Conservation (phyloP, 1,140 invertebrate genomes). For the Laupala kohalensis region DNA sequence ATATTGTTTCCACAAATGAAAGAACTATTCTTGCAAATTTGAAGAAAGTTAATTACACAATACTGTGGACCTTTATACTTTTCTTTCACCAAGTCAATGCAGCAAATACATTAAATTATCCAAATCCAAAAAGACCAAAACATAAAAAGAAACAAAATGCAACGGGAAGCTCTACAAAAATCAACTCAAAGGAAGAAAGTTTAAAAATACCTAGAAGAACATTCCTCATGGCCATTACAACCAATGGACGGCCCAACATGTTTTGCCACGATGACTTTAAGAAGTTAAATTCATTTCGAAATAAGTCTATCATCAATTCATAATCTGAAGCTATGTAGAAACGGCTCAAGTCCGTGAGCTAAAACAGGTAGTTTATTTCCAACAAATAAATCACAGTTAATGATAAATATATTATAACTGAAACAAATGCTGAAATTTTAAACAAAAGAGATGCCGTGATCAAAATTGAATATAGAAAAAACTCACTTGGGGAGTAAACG, state of each 20-base stretch:
- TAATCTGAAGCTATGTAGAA: conserved; percentile 96
- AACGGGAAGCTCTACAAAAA: too few species aligned
- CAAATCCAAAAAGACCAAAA: too few species aligned
- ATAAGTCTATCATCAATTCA: conserved; percentile 91
- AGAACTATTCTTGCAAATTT: too few species aligned
- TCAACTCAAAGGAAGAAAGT: background rate
- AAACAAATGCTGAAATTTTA: background rate
- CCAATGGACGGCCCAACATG: conserved; percentile 78
- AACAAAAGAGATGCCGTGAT: too few species aligned
- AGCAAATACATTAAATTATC: too few species aligned
- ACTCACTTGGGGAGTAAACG: conserved; percentile 93
- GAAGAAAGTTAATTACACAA: too few species aligned
- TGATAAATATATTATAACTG: conserved; percentile 16
- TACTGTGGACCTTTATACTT: too few species aligned
- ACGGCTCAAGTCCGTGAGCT: conserved; percentile 91
- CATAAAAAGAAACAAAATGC: too few species aligned
- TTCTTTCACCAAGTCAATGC: too few species aligned
- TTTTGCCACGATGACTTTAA: conserved; percentile 92
- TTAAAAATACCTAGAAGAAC: conserved; percentile 75
- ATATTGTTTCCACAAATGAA: too few species aligned
- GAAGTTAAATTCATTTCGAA: conserved; percentile 92
- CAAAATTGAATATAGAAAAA: background rate
- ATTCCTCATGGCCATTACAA: conserved; percentile 76
- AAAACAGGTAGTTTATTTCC: conserved; percentile 25
- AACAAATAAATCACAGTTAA: conserved; percentile 18